These are phyloP conservation scores for Antechinus stuartii DNA, from an alignment of 2,113 vertebrate genomes.

Conservation along the genomic window DNA sequence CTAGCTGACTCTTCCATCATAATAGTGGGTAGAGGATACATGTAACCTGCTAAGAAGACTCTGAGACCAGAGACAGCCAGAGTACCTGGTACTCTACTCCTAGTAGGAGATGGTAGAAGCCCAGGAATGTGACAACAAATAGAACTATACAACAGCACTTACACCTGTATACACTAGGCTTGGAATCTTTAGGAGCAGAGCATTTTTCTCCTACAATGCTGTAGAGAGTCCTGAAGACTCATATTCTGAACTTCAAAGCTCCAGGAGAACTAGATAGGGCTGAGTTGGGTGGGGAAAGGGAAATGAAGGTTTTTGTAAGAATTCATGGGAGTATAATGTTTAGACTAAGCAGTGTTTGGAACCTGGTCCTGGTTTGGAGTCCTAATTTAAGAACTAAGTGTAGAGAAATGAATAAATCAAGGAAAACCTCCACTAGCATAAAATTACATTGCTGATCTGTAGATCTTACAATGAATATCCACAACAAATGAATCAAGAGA, in stretches of 20 bases:
- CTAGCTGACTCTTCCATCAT: neutral
- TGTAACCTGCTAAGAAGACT: neutral
- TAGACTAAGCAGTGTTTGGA: neutral
- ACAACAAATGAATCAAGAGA: neutral
- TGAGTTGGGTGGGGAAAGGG: neutral
- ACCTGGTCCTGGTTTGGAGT: neutral
- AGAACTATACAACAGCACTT: neutral
- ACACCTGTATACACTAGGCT: neutral
- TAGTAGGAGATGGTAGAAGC: neutral
- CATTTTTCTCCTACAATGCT: neutral
- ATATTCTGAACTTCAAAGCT: neutral
- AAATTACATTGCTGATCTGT: neutral
- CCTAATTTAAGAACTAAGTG: neutral
- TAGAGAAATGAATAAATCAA: neutral
- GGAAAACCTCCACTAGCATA: neutral
- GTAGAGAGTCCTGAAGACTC: neutral
- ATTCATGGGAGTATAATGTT: neutral
- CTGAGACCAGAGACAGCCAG: neutral
- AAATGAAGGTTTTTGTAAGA: neutral
- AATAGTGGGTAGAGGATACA: neutral
- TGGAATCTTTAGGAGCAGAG: neutral
- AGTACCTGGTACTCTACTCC: neutral
- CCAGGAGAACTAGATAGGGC: neutral
- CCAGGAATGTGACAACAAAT: neutral
- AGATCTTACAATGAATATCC: neutral